Conservation (phyloP, 2,888 invertebrate genomes). For the Drosophila suboccidentalis region DNA sequence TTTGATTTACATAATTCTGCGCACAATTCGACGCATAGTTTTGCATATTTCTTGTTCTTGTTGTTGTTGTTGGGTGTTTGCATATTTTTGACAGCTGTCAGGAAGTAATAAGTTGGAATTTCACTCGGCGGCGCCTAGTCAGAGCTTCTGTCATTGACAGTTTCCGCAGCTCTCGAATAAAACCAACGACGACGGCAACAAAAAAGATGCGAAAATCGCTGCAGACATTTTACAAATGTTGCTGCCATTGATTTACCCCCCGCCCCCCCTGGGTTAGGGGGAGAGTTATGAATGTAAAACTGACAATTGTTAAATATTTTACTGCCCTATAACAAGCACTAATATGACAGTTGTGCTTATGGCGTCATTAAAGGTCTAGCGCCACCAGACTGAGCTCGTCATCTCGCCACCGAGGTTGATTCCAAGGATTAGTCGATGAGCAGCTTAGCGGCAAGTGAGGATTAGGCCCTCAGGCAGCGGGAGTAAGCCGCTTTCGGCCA, state of each 20-base stretch:
- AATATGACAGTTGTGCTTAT: constrained; percentile 71
- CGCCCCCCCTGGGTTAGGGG: not conserved
- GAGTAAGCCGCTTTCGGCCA: constrained; percentile 32
- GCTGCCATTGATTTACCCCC: constrained; percentile 23
- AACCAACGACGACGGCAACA: constrained; percentile 2
- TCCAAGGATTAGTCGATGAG: constrained; percentile 69
- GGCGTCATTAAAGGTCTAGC: constrained; percentile 61
- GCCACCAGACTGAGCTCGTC: constrained; percentile 10
- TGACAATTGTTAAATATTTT: constrained; percentile 50
- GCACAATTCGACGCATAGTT: constrained; percentile 77
- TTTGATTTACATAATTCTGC: constrained; percentile 81
- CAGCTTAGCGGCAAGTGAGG: constrained; percentile 63
- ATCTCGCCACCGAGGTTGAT: constrained; percentile 59
- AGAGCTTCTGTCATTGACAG: constrained; percentile 71
- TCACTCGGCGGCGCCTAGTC: constrained; percentile 70
- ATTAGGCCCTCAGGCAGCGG: constrained; percentile 32
- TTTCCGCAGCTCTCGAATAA: constrained; percentile 53
- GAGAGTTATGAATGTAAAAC: constrained; percentile 26
- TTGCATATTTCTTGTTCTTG: constrained; percentile 32
- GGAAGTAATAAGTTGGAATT: constrained; percentile 83
- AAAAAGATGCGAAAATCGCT: constrained; percentile 47
- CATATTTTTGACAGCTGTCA: constrained; percentile 84
- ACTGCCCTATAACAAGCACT: constrained; percentile 31
- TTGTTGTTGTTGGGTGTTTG: constrained; percentile 69
- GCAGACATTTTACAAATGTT: constrained; percentile 74